Evolutionary conservation across 1,140 invertebrate genomes (phyloP).

Genomic region (Trachelipus rathkii): DNA sequence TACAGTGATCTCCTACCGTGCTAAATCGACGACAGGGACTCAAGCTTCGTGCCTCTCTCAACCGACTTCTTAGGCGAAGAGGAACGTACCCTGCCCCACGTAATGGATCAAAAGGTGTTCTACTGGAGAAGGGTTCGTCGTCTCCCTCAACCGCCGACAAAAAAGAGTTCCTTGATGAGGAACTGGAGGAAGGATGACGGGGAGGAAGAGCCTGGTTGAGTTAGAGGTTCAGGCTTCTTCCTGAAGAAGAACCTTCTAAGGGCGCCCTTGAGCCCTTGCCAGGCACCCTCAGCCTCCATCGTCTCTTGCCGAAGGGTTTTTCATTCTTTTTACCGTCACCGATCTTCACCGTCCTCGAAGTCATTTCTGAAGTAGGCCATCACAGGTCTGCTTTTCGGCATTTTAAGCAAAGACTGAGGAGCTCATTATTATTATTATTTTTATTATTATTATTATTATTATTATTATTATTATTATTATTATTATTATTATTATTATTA

Average conservation of each 20-base stretch:
- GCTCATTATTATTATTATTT: too few species aligned
- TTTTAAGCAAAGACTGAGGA: too few species aligned
- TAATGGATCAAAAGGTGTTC: not conserved
- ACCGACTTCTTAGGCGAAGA: not conserved
- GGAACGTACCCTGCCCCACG: not conserved
- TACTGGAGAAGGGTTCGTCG: not conserved
- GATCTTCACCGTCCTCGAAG: not conserved
- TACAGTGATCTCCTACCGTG: not conserved
- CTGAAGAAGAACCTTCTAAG: conserved; percentile 4
- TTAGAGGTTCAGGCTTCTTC: not conserved
- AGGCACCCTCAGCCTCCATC: conserved; percentile 9
- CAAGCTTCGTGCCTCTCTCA: not conserved
- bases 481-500: too few species aligned
- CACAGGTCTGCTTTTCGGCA: not conserved
- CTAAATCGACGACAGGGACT: conserved; percentile 1
- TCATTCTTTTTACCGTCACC: conserved; percentile 9
- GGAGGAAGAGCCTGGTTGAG: not conserved
- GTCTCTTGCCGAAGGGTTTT: not conserved
- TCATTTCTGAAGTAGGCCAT: not conserved
- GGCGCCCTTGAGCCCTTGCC: conserved; percentile 1
- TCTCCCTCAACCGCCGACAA: not conserved
- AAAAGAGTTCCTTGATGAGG: not conserved
- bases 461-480: too few species aligned
- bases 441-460: too few species aligned
- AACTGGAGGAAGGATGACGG: not conserved